Base-by-base conservation (phyloP, 2,113 vertebrate genomes). In the Larimichthys polyactis region DNA sequence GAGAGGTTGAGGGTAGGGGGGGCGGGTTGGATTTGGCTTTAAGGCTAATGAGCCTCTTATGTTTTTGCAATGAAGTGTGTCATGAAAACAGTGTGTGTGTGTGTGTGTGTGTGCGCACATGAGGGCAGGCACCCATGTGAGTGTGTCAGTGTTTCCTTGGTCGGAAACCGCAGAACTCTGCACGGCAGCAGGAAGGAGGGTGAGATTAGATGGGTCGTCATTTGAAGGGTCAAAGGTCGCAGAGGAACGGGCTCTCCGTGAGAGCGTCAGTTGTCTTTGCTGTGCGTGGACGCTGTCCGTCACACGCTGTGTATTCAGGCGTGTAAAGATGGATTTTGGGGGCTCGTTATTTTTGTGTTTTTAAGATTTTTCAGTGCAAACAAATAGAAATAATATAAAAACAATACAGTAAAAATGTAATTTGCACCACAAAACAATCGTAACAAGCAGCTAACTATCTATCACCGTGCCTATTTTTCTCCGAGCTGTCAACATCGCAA, bases 41-140 rank as follows among this genome's bases (percentile, higher is more conserved):
- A 86, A 91, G 72, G 81, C 84, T 87, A 91, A 92, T 90, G 86
- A 92, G 91, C 75, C 87, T 89, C 84, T 91, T 90, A 87, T 90
- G 88, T 89, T 90, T 92, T 91, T 89, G 82, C 87, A 92, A 93
- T 92, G 92, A 90, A 93, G 93, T 92, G 90, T 94, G 94, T 90
- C 88, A 91, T 88, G 87, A 90, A 83, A 87, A 72, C 78, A 20
- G 87, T 74, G 80, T 82, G 87, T 65, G 79, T 63, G 66, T 32
- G 54, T 62, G 71, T 66, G 57, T 17, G 64, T 9, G 67, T 19
- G 57, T 19, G 48, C 3, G 49, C 17, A 46, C 44, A 46, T 12
- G 51, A 66, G 43, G 36, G 40, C 51, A 62, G 29, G 83, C 57
- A 57, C 73, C 52, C 66, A 70, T 72, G 68, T 46, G 70, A 72